Evolutionary conservation across 2,888 invertebrate genomes (phyloP), one percentile per base, ranked within the genome.

Genomic region (Andricus curvator): DNA sequence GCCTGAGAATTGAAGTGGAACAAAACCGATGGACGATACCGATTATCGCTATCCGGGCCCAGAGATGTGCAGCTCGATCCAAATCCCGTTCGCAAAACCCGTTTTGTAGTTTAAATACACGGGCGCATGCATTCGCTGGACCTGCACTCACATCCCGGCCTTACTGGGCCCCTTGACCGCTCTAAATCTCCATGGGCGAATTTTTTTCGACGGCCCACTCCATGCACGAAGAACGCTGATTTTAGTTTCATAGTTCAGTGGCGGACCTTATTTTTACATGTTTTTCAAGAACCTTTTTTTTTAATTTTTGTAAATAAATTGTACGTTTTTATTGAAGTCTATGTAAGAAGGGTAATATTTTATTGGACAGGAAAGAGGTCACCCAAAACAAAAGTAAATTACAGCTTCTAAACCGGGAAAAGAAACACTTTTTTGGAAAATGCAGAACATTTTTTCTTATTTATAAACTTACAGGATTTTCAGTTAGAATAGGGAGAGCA

Each of bases 51-150:
- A 81, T 81, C 79, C 67, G 82, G 67, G 78, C 81, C 78, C 78
- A 78, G 68, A 82, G 81, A 78, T 82, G 80, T 78, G 83, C 68
- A n/a, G 67, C 37, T 67, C 87, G 87, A 88, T 88, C 85, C 82
- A 84, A 88, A 84, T 87, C 86, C 85, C 85, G 85, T 85, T 87
- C 83, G 87, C 86, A 79, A 88, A 89, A 88, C 89, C 89, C 88
- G 88, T 89, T 89, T 84, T 85, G 83, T 87, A 86, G 74, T 74
- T 74, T 56, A 74, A 74, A 51, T 56, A 74, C 74, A 56, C 22
- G 29, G 82, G 86, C 85, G 82, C 79, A 78, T 79, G 81, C 78
- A 81, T 82, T 82, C 76, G 79, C 48, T 48, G 78, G 79, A 29
- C 80, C 80, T 84, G 83, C 85, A 83, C 84, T 85, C 83, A 83